Percentiles rank a stretch among this genome's conserved stretches.
Evolutionary conservation across 1,140 invertebrate species (phyloP).

Genomic region (Lasaia peninsularis): DNA sequence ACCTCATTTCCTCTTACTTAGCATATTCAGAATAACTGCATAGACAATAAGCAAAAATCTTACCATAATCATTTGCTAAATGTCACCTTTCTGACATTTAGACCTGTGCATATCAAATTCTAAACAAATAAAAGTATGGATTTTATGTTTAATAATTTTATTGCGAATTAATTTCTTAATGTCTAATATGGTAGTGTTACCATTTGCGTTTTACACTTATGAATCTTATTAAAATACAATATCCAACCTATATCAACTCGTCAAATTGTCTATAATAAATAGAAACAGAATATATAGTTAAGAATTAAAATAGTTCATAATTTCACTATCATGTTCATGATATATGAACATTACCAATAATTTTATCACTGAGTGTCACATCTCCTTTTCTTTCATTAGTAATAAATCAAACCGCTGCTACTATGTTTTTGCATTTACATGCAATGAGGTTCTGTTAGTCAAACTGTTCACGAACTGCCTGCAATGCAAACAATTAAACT

Average conservation of each 20-base stretch:
- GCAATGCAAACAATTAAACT: conserved; percentile 69
- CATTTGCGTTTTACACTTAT: conserved; percentile 35
- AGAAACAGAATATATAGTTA: conserved; percentile 4
- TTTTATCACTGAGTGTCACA: conserved; percentile 8
- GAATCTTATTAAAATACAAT: conserved; percentile 21
- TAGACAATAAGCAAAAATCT: not conserved
- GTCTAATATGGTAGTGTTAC: conserved; percentile 41
- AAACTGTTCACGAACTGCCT: conserved; percentile 73
- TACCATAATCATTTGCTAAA: not conserved
- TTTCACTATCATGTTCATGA: conserved; percentile 4
- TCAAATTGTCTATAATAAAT: conserved; percentile 5
- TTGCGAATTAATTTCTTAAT: conserved; percentile 52
- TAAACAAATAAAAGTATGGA: conserved; percentile 50
- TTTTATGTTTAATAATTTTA: conserved; percentile 51
- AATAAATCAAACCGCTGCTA: conserved; percentile 43
- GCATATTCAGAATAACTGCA: no score
- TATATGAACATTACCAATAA: not conserved
- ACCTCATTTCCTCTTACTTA: no score
- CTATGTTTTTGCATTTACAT: conserved; percentile 55
- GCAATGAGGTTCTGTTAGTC: conserved; percentile 57
- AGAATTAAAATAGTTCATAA: conserved; percentile 5
- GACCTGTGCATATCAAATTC: not conserved
- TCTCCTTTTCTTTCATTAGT: not conserved
- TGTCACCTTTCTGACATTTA: not conserved
- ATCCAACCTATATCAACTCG: conserved; percentile 3